These are phyloP conservation scores for Anticlea derivata DNA, from an alignment of 2,888 invertebrate species.

Conservation along the genomic window DNA sequence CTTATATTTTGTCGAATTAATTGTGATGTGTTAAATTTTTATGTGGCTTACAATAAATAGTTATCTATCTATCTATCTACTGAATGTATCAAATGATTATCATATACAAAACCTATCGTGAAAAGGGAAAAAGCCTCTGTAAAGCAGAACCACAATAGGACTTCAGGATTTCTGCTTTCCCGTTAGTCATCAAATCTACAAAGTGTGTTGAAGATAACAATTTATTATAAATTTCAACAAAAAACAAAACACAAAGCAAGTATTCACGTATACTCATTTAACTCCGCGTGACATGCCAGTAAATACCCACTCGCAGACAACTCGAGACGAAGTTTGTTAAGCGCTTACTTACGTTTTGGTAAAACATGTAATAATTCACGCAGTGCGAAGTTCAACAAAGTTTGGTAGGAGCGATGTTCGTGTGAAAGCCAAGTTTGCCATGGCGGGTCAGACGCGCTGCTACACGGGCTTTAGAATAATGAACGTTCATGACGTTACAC, in stretches of 20 bases:
- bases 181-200: too few species aligned
- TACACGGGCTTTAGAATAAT: constrained; percentile 3
- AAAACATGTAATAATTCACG: constrained; percentile 71
- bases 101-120: too few species aligned
- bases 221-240: too few species aligned
- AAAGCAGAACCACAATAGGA: too few species aligned
- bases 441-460: constrained; percentile 30
- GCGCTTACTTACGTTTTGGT: constrained; percentile 63
- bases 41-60: too few species aligned
- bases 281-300: constrained; percentile 39
- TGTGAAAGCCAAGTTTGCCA: constrained; percentile 64
- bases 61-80: too few species aligned
- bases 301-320: constrained; percentile 47
- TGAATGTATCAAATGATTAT: too few species aligned
- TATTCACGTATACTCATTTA: constrained; percentile 19
- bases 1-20: too few species aligned
- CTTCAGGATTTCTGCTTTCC: too few species aligned
- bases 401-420: constrained; percentile 60
- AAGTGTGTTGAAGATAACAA: too few species aligned
- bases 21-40: too few species aligned
- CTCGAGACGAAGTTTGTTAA: constrained; percentile 60
- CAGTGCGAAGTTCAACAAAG: constrained; percentile 59
- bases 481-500: constrained; percentile 3
- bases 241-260: background rate
- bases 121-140: too few species aligned